These are phyloP conservation scores for Formicarius rufipectus DNA, from an alignment of 2,113 vertebrate species.

Conservation along the genomic window DNA sequence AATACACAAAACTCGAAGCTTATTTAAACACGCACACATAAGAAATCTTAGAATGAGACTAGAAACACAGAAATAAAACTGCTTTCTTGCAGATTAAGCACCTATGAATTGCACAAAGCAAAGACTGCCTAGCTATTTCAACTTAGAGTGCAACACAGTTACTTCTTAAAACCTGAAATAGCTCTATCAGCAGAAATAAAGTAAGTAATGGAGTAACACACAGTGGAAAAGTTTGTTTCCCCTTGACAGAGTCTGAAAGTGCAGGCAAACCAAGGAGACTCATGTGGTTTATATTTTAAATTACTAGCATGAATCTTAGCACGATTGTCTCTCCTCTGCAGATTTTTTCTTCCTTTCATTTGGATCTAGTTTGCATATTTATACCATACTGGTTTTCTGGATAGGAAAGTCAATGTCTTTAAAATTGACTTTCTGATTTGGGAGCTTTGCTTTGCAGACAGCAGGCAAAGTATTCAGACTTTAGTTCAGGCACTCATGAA, in stretches of 20 bases:
- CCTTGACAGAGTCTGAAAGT: neutral
- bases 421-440: neutral
- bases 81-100: neutral
- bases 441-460: neutral
- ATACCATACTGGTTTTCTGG: neutral
- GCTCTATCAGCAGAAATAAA: neutral
- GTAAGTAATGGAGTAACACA: neutral
- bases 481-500: neutral
- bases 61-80: neutral
- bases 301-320: neutral
- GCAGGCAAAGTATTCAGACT: neutral
- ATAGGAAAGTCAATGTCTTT: neutral
- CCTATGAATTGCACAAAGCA: neutral
- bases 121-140: neutral
- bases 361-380: neutral
- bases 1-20: neutral
- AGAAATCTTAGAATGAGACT: neutral
- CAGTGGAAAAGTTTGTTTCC: neutral
- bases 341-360: neutral
- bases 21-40: neutral
- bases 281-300: neutral
- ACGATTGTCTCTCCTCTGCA: neutral
- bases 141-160: neutral
- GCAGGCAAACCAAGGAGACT: neutral
- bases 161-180: neutral